Percentiles rank a stretch among this genome's conserved stretches.
phyloP scores from a whole-genome alignment of 1,140 invertebrate genomes.

The Neodiprion pinetum region DNA sequence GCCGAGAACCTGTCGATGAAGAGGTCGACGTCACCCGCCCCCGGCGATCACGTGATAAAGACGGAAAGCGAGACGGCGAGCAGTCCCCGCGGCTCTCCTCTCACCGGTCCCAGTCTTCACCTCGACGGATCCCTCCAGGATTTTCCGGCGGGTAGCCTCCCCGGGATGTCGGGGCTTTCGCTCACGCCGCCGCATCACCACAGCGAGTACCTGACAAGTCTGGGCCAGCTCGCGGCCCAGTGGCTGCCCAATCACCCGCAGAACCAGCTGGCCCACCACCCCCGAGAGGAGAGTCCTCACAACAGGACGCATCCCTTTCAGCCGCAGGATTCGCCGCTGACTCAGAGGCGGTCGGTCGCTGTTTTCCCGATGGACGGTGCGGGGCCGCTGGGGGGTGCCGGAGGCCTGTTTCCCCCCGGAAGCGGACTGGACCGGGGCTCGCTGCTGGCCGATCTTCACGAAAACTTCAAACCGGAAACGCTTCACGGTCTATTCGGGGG shows the following conservation, averaged over 20 bases:
- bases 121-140: slow-evolving; percentile 54
- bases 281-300: slow-evolving; percentile 49
- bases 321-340: slow-evolving; percentile 43
- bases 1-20: slow-evolving; percentile 60
- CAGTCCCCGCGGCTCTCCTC: slow-evolving; percentile 54
- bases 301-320: slow-evolving; percentile 33
- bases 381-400: slow-evolving; percentile 37
- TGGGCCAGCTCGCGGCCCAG: slow-evolving; percentile 54
- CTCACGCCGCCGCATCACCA: slow-evolving; percentile 76
- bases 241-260: slow-evolving; percentile 52
- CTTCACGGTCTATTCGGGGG: slow-evolving; percentile 51
- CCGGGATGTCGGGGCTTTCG: slow-evolving; percentile 75
- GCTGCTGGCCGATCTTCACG: slow-evolving; percentile 50
- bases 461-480: slow-evolving; percentile 55
- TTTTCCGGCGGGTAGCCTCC: slow-evolving; percentile 60
- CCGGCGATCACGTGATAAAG: slow-evolving; percentile 36
- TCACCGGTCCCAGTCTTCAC: slow-evolving; percentile 46
- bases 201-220: slow-evolving; percentile 58
- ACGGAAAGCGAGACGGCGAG: slow-evolving; percentile 55
- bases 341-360: slow-evolving; percentile 40
- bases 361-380: slow-evolving; percentile 53
- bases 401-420: slow-evolving; percentile 48
- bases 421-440: slow-evolving; percentile 41
- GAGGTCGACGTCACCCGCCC: slow-evolving; percentile 39
- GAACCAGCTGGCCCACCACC: slow-evolving; percentile 40